Percentiles rank a stretch among this genome's conserved stretches.
phyloP scores from a whole-genome alignment of 2,113 vertebrate species.

The Platycercus adscitus region DNA sequence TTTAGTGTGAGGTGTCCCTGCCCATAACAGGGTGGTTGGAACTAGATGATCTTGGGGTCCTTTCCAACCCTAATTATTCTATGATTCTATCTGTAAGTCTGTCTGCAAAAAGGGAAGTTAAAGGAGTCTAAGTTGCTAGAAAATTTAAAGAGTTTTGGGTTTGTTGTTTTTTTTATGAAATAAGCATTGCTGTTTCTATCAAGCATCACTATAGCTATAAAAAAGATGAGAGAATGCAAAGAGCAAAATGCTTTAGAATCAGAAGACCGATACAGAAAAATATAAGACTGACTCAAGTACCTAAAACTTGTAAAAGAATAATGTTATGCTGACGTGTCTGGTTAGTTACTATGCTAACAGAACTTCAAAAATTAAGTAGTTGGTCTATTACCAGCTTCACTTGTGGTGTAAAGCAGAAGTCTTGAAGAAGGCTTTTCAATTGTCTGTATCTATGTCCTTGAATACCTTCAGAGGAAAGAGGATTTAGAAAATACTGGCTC shows the following conservation, averaged over 20 bases:
- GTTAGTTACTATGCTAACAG: neutral
- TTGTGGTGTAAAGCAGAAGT: neutral
- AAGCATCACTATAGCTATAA: neutral
- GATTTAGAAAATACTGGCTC: neutral
- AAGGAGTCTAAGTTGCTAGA: neutral
- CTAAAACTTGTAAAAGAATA: neutral
- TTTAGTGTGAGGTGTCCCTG: no score
- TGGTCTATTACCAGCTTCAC: neutral
- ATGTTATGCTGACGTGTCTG: neutral
- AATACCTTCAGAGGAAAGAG: neutral
- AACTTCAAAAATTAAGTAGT: neutral
- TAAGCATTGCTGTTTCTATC: neutral
- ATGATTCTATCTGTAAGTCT: neutral
- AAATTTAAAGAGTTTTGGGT: neutral
- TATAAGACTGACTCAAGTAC: neutral
- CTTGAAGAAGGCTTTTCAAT: neutral
- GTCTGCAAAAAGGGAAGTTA: neutral
- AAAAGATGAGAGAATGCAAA: neutral
- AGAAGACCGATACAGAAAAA: neutral
- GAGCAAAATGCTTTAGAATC: neutral
- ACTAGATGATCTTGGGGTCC: no score
- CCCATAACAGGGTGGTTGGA: no score
- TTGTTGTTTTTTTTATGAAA: neutral
- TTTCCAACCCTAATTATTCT: no score
- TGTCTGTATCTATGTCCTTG: slow-evolving; percentile 6